phyloP scores from a whole-genome alignment of 2,113 vertebrate genomes.

The Pluvialis apricaria region DNA sequence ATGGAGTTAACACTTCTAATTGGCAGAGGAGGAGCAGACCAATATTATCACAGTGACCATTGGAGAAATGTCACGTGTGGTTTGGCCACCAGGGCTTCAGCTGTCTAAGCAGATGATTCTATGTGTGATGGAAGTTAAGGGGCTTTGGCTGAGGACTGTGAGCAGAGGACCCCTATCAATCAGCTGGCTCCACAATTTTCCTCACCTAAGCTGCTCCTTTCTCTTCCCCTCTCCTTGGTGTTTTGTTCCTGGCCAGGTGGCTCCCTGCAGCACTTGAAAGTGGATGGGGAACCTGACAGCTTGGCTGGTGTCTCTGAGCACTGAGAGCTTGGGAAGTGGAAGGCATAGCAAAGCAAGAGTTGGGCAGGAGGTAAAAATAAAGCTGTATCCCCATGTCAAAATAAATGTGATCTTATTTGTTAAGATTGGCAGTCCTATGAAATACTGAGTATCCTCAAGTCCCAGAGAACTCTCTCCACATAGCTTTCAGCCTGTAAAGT shows the following conservation, averaged over 20 bases:
- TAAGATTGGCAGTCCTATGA: background rate
- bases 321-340: background rate
- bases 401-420: background rate
- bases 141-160: background rate
- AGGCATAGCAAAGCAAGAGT: background rate
- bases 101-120: background rate
- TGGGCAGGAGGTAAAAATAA: background rate
- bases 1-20: background rate
- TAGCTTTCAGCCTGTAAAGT: background rate
- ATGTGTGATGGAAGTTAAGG: background rate
- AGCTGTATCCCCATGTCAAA: background rate
- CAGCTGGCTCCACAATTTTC: background rate
- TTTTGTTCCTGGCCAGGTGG: background rate
- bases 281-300: background rate
- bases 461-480: background rate
- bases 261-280: background rate
- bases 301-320: background rate
- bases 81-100: background rate
- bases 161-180: background rate
- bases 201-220: background rate
- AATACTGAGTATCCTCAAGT: background rate
- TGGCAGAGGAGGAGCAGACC: background rate
- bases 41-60: background rate
- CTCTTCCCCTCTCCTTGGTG: background rate
- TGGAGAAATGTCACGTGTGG: accelerated